Base-by-base conservation (phyloP, 2,113 vertebrate species). In the Proterorhinus semilunaris region DNA sequence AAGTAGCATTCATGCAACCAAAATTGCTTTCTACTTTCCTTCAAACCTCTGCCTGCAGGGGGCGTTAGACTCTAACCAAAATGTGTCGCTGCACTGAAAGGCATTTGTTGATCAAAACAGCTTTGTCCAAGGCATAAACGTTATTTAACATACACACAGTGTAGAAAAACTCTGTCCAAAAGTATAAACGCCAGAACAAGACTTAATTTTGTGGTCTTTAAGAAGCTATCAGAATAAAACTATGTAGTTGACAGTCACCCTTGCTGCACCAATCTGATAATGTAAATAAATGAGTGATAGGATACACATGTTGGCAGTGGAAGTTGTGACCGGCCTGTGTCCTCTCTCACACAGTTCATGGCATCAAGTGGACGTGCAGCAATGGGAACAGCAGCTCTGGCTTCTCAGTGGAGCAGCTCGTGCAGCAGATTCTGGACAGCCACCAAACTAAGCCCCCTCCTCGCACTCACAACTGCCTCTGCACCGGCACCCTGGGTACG, bases 341-440 rank as follows among this genome's bases (percentile, higher is more conserved):
- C 27, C 86, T 94, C 86, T 17, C 52, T 53, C 92, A 89, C 74
- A 53, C 93, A 99, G 98, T 99, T 95, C 98, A 99, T 87, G 98
- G 98, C 92, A 99, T 99, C 94, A 99, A 99, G 92, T 99, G 98
- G 98, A 98, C 98, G 69, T 99, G 98, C 95, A 99, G 96, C 94
- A 99, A 99, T 74, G 98, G 98, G 62, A 99, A 96, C 95, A 98
- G 94, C 96, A 98, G 96, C 92, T 96, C 96, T 50, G 97, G 96
- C 91, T 99, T 99, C 94, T 99, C 98, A 0, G 98, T 99, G 94
- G 98, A 99, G 86, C 98, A 99, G 93, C 94, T 99, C 53, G 97
- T 99, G 73, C 98, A 99, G 90, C 98, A 99, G 93, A 99, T 99
- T 91, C 95, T 99, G 36, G 98, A 99, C 75, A 99, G 97, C 90